Evolutionary conservation across 2,888 invertebrate genomes (phyloP), one percentile per base, ranked within the genome.

Genomic region (Pristionchus entomophagus): DNA sequence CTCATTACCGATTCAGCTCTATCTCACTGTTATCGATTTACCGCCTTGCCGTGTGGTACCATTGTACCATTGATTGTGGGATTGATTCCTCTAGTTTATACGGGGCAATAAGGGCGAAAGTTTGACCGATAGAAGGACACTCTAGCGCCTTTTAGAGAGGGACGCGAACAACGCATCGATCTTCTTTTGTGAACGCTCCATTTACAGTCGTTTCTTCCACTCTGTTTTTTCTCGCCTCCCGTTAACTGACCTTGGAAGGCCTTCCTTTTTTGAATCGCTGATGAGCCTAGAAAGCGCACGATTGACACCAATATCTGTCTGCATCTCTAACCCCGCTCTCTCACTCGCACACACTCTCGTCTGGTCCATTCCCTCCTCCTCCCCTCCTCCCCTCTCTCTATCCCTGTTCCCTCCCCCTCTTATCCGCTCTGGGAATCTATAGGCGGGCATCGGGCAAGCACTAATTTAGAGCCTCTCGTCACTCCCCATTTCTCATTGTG

Each of bases 311-410:
- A n/a, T n/a, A n/a, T 38, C 32, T 69, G 32, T 69, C 69, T 69
- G 38, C 69, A 22, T 69, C 69, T 69, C 69, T 69, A 38, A 69
- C 69, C 65, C 62, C 1, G 38, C 69, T 69, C 69, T 69, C 69
- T 69, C 69, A 69, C 69, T 38, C 69, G 19, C 69, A 41, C 41
- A 35, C 69, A 38, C 69, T 69, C 69, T 69, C 38, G 69, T 41
- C 41, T n/a, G 22, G 38, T 69, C 69, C n/a, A 38, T 69, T 69
- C 69, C 69, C 35, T 69, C 17, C 65, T 59, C 59, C 10, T 2
- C 14, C 32, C 17, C 69, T 38, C n/a, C 32, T 14, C 45, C 14
- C 45, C 14, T 45, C 45, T 19, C 17, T n/a, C 29, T 69, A 65
- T 65, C 38, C 38, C 45, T 45, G 45, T 45, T 26, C 35, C 32